Conservation (phyloP, 2,888 invertebrate genomes). For the Blera fallax region DNA sequence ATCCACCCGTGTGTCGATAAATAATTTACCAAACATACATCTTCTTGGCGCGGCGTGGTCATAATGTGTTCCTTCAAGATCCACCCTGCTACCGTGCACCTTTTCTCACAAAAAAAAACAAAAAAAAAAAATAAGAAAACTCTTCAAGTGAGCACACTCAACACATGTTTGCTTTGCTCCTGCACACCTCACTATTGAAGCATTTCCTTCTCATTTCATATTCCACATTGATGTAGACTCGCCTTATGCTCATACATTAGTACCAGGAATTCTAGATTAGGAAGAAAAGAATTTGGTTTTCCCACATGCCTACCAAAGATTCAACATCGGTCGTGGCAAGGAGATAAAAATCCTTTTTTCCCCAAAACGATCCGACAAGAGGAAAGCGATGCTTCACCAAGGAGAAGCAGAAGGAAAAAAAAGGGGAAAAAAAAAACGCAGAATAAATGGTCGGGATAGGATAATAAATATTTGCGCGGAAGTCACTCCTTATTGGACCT, state of each 20-base stretch:
- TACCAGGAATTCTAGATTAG: constrained; percentile 50
- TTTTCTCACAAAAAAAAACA: neutral
- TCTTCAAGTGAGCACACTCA: constrained; percentile 62
- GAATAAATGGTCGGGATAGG: constrained; percentile 66
- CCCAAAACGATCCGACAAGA: constrained; percentile 17
- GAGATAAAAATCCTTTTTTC: constrained; percentile 41
- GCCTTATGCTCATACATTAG: constrained; percentile 58
- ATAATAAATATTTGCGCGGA: constrained; percentile 72
- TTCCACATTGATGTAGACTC: constrained; percentile 65
- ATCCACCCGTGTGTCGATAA: constrained; percentile 64
- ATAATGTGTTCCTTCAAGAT: constrained; percentile 56
- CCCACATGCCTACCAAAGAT: constrained; percentile 71
- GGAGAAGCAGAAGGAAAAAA: constrained; percentile 40
- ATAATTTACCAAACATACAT: constrained; percentile 65
- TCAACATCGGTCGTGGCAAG: constrained; percentile 49
- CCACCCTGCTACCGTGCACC: neutral
- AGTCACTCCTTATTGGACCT: constrained; percentile 71
- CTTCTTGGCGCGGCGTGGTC: constrained; percentile 40
- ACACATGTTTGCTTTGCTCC: constrained; percentile 66
- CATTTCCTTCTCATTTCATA: constrained; percentile 53
- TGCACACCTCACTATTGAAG: neutral
- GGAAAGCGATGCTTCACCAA: neutral
- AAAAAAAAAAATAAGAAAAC: constrained; percentile 39
- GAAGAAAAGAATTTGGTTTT: constrained; percentile 62
- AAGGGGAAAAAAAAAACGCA: constrained; percentile 52